Base-by-base conservation (phyloP, 2,797 vertebrate genomes). In the Alosa sapidissima region DNA sequence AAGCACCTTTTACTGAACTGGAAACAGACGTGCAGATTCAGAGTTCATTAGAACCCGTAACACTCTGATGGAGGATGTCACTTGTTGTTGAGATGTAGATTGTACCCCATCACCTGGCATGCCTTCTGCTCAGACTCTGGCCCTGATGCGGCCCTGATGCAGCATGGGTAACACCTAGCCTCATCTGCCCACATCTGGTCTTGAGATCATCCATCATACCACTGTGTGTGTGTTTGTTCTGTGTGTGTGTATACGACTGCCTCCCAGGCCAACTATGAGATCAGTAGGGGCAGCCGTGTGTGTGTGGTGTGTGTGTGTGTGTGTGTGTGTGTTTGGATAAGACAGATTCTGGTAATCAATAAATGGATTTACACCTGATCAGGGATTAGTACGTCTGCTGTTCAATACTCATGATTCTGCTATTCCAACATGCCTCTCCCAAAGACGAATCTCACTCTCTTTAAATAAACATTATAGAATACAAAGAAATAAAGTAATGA, bases 261-360 rank as follows among this genome's bases (percentile, higher is more conserved):
- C 82, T 84, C 48, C 19, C 58, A 81, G 24, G 60, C 60, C 60
- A 65, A 28, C 24, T 28, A 65, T 65, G 60, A 65, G 24, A 65
- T 65, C 60, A 65, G 60, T 24, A 65, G 24, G n/a, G 8, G 28
- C 28, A 28, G 28, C n/a, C n/a, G 54, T 58, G 54, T 81, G 52
- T 75, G 65, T 85, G 85, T 82, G 24, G 85, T 54, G 33, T 36
- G 36, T 62, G 54, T 49, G 28, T 84, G 33, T 81, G 24, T 10
- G 52, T 48, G 47, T 82, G 41, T 41, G 41, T 41, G 13, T 9
- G 13, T 8, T 28, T 28, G 28, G 28, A 28, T 28, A 28, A 11
- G n/a, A 14, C 36, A 24, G 24, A 51, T 41, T 28, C 28, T 28
- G 28, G 41, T 58, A 7, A 65, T 65, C 2, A 65, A 65, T 62